These are phyloP conservation scores for Desmophyllum pertusum DNA, from an alignment of 92 coral and sea anemone species.

Conservation along the genomic window DNA sequence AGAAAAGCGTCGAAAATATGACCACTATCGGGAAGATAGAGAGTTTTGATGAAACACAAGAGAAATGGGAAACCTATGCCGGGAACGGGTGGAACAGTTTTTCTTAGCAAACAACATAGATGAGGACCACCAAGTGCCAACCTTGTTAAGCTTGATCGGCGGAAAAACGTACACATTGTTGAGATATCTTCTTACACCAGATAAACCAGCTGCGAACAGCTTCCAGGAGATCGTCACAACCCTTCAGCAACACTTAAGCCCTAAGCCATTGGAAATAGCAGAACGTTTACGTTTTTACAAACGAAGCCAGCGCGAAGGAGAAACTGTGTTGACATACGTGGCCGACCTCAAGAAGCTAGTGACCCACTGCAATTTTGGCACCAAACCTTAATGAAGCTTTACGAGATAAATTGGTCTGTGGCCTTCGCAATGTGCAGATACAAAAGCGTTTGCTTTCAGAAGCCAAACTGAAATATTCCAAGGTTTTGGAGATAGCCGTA, in stretches of 20 bases:
- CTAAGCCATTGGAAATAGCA: no score
- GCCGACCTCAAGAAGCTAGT: slow-evolving; percentile 6
- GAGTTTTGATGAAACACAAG: no score
- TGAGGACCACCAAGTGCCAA: not conserved
- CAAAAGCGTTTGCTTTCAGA: slow-evolving; percentile 6
- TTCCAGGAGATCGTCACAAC: no score
- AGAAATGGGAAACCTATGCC: not conserved
- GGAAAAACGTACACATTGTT: no score
- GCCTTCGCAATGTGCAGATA: slow-evolving; percentile 5
- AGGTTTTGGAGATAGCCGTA: no score
- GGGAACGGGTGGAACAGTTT: no score
- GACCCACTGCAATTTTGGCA: not conserved
- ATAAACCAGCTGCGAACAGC: no score
- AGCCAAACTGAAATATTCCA: slow-evolving; percentile 4
- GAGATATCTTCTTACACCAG: no score
- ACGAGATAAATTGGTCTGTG: not conserved
- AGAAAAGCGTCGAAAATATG: slow-evolving; percentile 10
- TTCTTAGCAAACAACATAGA: not conserved
- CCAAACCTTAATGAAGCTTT: not conserved
- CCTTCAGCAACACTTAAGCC: no score
- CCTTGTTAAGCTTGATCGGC: no score
- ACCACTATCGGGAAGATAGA: not conserved
- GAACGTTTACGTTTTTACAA: not conserved
- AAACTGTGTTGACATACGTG: not conserved
- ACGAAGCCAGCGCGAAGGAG: not conserved